These are phyloP conservation scores for Riparia riparia DNA, from an alignment of 2,113 vertebrate genomes.

Conservation along the genomic window DNA sequence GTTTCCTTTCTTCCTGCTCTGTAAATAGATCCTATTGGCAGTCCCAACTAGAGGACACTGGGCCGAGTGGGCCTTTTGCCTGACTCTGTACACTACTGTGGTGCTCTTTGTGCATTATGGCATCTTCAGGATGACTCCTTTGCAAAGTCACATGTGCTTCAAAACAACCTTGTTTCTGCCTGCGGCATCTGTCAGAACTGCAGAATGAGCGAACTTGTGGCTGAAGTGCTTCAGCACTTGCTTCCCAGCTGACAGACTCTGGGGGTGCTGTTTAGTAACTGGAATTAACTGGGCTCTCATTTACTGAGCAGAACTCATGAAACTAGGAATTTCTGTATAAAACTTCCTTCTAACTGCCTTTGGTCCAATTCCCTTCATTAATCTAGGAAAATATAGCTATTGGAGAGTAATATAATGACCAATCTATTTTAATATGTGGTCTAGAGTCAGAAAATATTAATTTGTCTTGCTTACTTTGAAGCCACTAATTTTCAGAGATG, in stretches of 20 bases:
- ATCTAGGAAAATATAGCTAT: neutral
- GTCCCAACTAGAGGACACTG: neutral
- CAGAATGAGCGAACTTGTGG: neutral
- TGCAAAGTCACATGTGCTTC: neutral
- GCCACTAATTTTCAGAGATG: neutral
- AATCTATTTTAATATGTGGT: neutral
- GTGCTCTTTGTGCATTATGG: neutral
- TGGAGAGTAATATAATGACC: neutral
- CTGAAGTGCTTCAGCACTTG: neutral
- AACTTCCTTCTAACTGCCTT: neutral
- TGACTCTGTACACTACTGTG: neutral
- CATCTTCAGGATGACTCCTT: neutral
- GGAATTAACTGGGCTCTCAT: neutral
- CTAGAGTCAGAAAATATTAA: neutral
- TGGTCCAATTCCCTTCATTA: neutral
- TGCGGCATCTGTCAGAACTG: neutral
- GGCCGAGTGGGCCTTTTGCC: neutral
- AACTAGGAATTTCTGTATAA: neutral
- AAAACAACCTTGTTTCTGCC: neutral
- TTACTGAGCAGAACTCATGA: neutral
- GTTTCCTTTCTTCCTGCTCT: neutral
- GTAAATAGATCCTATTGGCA: neutral
- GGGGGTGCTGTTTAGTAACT: neutral
- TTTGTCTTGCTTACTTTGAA: neutral
- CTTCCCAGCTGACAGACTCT: neutral